Evolutionary conservation across 2,888 invertebrate species (phyloP).

Genomic region (Epinotia demarniana): DNA sequence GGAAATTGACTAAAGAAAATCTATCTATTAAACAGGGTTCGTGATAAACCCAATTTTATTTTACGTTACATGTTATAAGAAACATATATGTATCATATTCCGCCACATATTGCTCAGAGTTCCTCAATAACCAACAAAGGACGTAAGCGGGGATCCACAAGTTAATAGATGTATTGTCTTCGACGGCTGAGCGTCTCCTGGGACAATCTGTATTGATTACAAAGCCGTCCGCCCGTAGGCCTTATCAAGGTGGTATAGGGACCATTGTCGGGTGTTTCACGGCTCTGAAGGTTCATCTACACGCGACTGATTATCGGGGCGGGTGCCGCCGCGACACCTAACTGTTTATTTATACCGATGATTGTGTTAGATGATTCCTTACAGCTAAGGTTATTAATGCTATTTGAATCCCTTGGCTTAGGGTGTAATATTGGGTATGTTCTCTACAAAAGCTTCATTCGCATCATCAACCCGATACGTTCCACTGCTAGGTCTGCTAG

Average conservation of each 20-base stretch:
- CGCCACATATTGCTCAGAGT: constrained; percentile 25
- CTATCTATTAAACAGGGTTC: constrained; percentile 2
- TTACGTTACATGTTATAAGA: constrained; percentile 1
- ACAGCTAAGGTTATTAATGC: background rate
- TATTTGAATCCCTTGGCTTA: background rate
- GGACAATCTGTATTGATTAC: constrained; percentile 43
- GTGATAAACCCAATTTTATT: background rate
- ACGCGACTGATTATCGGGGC: constrained; percentile 36
- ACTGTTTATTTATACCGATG: constrained; percentile 30
- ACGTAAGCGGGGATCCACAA: constrained; percentile 36
- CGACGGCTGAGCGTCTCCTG: constrained; percentile 22
- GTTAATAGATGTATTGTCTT: constrained; percentile 44
- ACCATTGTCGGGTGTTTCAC: background rate
- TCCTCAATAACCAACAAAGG: constrained; percentile 34
- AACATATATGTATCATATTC: constrained; percentile 17
- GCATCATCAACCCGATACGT: no score
- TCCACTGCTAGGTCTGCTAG: no score
- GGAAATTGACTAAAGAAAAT: background rate
- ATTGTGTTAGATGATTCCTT: constrained; percentile 13
- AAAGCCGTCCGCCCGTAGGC: background rate
- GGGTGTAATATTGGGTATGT: no score
- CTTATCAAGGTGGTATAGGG: background rate
- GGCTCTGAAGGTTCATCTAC: background rate
- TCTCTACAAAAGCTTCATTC: no score
- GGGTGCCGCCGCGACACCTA: constrained; percentile 7